These are phyloP conservation scores for Perizoma flavofasciatum DNA, from an alignment of 2,888 invertebrate species.

Conservation along the genomic window DNA sequence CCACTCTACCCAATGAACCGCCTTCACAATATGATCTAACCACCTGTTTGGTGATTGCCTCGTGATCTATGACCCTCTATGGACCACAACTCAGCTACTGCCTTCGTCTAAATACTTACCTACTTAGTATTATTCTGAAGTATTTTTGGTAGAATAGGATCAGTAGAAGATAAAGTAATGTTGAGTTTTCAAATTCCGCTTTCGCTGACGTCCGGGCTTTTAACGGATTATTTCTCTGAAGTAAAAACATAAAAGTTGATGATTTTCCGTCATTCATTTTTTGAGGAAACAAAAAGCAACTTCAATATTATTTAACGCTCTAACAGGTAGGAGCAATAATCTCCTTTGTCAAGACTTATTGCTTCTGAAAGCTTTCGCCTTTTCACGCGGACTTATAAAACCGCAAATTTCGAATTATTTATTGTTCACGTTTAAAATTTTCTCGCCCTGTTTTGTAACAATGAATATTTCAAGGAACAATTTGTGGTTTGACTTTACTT, in stretches of 20 bases:
- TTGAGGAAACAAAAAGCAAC: constrained; percentile 28
- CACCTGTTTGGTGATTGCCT: no score
- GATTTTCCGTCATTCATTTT: constrained; percentile 24
- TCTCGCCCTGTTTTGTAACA: constrained; percentile 51
- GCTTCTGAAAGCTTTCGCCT: constrained; percentile 69
- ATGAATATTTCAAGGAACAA: constrained; percentile 49
- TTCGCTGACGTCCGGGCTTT: constrained; percentile 15
- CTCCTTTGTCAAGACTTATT: constrained; percentile 74
- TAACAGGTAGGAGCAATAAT: constrained; percentile 64
- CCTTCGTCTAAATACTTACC: no score
- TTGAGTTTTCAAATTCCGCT: constrained; percentile 7
- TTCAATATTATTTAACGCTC: constrained; percentile 55
- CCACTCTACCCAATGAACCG: no score
- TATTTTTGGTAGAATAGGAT: not conserved
- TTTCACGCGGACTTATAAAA: constrained; percentile 66
- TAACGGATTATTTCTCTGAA: constrained; percentile 33
- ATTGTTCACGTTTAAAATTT: constrained; percentile 68
- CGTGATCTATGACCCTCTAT: no score
- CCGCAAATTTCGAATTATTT: constrained; percentile 71
- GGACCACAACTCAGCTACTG: no score
- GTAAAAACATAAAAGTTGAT: constrained; percentile 35
- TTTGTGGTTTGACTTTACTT: constrained; percentile 47
- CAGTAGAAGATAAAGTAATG: not conserved
- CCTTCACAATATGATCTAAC: no score
- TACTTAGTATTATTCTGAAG: no score